These are phyloP conservation scores for Aromia moschata DNA, from an alignment of 2,888 invertebrate species.

Conservation along the genomic window DNA sequence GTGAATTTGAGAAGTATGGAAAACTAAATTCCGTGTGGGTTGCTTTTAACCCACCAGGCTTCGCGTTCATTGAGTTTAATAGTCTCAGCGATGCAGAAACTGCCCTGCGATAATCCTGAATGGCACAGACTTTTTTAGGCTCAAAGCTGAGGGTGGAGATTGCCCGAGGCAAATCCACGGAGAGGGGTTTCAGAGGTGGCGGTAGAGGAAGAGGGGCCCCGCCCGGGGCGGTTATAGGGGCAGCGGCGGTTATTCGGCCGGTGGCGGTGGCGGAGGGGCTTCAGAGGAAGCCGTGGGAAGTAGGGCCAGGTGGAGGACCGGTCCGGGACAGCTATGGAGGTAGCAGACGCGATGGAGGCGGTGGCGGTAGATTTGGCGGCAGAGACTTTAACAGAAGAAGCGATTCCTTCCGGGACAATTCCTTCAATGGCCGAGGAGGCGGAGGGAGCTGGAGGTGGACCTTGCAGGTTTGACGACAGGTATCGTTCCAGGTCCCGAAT, in stretches of 20 bases:
- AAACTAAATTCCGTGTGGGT: conserved; percentile 93
- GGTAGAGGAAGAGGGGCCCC: conserved; percentile 69
- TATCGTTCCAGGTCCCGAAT: conserved; percentile 53
- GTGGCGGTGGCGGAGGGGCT: conserved; percentile 46
- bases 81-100: conserved; percentile 89
- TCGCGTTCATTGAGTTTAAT: conserved; percentile 93
- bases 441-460: conserved; percentile 47
- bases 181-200: conserved; percentile 69
- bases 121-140: conserved; percentile 86
- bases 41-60: conserved; percentile 93
- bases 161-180: conserved; percentile 80
- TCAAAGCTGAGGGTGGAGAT: conserved; percentile 89
- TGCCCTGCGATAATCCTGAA: conserved; percentile 89
- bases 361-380: conserved; percentile 43
- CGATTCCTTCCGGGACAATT: conserved; percentile 43
- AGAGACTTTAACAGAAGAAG: conserved; percentile 49
- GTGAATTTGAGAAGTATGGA: conserved; percentile 91
- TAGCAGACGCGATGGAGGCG: conserved; percentile 37
- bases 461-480: conserved; percentile 48
- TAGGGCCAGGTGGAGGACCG: conserved; percentile 51
- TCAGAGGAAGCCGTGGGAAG: conserved; percentile 39
- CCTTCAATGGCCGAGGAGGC: conserved; percentile 48
- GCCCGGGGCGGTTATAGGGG: conserved; percentile 57
- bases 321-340: conserved; percentile 62
- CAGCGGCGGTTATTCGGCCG: conserved; percentile 57